Conservation (phyloP, 1,140 invertebrate genomes). For the Drosophila lacertosa region DNA sequence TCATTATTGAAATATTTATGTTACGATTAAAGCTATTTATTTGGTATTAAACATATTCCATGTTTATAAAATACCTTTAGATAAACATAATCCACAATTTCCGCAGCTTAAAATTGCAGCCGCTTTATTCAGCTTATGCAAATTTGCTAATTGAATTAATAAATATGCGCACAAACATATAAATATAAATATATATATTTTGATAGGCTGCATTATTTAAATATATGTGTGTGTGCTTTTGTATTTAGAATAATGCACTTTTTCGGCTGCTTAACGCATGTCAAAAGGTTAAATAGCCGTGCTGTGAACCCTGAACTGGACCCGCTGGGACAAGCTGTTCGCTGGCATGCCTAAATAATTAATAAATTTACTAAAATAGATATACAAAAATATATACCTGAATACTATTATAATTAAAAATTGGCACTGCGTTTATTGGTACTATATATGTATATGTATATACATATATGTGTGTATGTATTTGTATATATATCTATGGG, state of each 20-base stretch:
- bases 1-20: slow-evolving; percentile 5
- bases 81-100: slow-evolving; percentile 49
- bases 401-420: not conserved
- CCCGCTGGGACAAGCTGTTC: slow-evolving; percentile 8
- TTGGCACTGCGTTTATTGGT: not conserved
- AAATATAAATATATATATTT: slow-evolving; percentile 15
- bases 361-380: slow-evolving; percentile 4
- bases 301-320: not conserved
- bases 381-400: slow-evolving; percentile 41
- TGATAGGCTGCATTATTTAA: slow-evolving; percentile 57
- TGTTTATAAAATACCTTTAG: slow-evolving; percentile 3
- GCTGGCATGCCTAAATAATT: slow-evolving; percentile 48
- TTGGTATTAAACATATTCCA: slow-evolving; percentile 5
- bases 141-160: slow-evolving; percentile 69
- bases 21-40: slow-evolving; percentile 23
- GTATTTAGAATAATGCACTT: slow-evolving; percentile 29
- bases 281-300: slow-evolving; percentile 63
- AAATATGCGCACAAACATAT: no score
- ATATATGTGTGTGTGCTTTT: slow-evolving; percentile 12
- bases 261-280: slow-evolving; percentile 38
- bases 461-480: no score
- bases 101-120: slow-evolving; percentile 42
- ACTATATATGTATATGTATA: no score
- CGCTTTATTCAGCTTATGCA: slow-evolving; percentile 29
- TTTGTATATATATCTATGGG: not conserved